A percentile compares a stretch with the other conserved stretches of the same genome.
Conservation (phyloP, 23 tunicate genomes). For the Ciona savignyi region DNA sequence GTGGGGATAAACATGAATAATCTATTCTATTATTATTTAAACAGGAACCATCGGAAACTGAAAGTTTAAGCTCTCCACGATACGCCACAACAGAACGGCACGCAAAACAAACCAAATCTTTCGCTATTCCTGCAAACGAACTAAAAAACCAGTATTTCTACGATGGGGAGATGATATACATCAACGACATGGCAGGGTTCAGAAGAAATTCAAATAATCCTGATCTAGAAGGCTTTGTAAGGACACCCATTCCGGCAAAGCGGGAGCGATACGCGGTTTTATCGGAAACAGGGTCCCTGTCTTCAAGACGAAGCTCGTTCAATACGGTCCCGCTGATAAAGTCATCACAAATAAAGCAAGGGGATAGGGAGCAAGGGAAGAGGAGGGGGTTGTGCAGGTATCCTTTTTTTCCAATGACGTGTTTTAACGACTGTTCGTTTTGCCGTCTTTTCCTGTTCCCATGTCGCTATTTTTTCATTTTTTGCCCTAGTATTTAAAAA, state of each 20-base stretch:
- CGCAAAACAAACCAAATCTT: not conserved
- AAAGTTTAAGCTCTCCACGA: constrained; percentile 12
- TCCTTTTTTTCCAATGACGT: no score
- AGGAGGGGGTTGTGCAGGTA: not conserved
- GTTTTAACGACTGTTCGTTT: no score
- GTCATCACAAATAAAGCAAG: not conserved
- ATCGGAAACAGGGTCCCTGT: not conserved
- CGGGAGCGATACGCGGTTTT: not conserved
- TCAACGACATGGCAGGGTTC: not conserved
- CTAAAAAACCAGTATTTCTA: not conserved
- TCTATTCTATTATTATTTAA: no score
- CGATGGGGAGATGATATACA: not conserved
- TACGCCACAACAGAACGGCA: not conserved
- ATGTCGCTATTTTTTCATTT: no score
- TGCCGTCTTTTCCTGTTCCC: no score
- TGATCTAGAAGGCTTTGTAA: not conserved
- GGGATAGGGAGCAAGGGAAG: not conserved
- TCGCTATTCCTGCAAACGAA: not conserved
- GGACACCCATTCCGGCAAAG: not conserved
- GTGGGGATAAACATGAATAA: no score
- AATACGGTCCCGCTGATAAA: not conserved
- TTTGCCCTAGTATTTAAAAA: no score
- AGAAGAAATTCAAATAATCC: not conserved
- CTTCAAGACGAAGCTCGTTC: not conserved
- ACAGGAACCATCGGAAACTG: constrained; percentile 18